Base-by-base conservation (phyloP, 2,113 vertebrate genomes). In the Etheostoma spectabile region DNA sequence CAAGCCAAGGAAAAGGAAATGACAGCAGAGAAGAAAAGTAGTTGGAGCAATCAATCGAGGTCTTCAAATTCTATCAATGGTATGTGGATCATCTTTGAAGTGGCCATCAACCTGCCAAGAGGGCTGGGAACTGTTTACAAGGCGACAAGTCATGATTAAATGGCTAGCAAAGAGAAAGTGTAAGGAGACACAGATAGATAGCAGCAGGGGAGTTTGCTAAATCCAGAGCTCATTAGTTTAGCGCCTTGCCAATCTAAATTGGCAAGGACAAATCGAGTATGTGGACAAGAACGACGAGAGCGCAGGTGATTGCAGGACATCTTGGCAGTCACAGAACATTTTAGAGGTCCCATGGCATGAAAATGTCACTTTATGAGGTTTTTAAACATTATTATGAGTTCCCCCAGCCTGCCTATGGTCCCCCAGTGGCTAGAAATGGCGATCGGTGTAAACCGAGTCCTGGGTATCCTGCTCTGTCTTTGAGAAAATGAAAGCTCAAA, bases 141-240 rank as follows among this genome's bases (percentile, higher is more conserved):
- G 42, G 51, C 55, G 74, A 66, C 53, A 49, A 52, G 61, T 81
- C 80, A 27, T 16, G 77, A 76, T 66, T 77, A 78, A 82, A 84
- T 5, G 22, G 60, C 22, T 59, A 8, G 22, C 13, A 21, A 12
- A 33, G 68, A 46, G 19, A 48, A 82, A 74, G 64, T 55, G 13
- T 21, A 57, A 51, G 27, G n/a, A 77, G 15, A 57, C 27, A 27
- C 5, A 56, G 45, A 86, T 33, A 66, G 33, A 88, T 66, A 55
- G 21, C 42, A 49, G 63, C 72, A 18, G 24, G 53, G 49, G 38
- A 16, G 69, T 46, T 49, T 35, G 68, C 27, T 72, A 75, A 83
- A 68, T 70, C 65, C 55, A 76, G 51, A 88, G 46, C 82, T 80
- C 51, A 72, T 78, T 84, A 83, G 19, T 45, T 84, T 16, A 82